phyloP scores from a whole-genome alignment of 2,797 vertebrate species.

The Psittacula derbiana region DNA sequence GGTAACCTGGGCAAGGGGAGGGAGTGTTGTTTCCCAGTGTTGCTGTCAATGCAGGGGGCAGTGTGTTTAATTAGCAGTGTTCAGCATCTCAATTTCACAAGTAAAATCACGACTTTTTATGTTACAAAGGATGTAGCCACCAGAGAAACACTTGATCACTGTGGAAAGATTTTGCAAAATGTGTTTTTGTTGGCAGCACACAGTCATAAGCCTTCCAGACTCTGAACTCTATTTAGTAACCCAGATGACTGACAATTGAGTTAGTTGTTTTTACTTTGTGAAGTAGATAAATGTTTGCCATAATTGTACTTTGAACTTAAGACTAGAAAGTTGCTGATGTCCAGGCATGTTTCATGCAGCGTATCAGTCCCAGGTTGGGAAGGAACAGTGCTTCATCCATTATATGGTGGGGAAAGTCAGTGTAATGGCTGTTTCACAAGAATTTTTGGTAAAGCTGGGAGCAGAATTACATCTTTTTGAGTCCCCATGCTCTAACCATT shows the following conservation, averaged over 20 bases:
- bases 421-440: neutral
- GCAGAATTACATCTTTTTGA: neutral
- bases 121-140: neutral
- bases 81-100: neutral
- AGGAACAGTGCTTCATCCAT: neutral
- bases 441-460: neutral
- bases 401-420: neutral
- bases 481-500: neutral
- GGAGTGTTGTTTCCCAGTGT: neutral
- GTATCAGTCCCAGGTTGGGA: neutral
- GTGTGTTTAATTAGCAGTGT: neutral
- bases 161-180: neutral
- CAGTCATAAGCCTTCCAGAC: neutral
- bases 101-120: neutral
- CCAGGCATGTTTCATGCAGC: neutral
- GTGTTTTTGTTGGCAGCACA: conserved; percentile 36
- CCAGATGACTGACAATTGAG: neutral
- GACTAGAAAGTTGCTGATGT: neutral
- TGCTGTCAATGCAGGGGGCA: neutral
- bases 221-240: conserved; percentile 35
- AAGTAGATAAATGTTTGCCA: conserved; percentile 33
- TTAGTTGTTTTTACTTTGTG: conserved; percentile 11
- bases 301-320: conserved; percentile 14
- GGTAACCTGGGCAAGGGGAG: neutral
- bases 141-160: neutral